Percentiles rank a stretch among this genome's conserved stretches.
These are phyloP conservation scores for Lophotriccus pileatus DNA, from an alignment of 2,797 vertebrate species.

Conservation along the genomic window DNA sequence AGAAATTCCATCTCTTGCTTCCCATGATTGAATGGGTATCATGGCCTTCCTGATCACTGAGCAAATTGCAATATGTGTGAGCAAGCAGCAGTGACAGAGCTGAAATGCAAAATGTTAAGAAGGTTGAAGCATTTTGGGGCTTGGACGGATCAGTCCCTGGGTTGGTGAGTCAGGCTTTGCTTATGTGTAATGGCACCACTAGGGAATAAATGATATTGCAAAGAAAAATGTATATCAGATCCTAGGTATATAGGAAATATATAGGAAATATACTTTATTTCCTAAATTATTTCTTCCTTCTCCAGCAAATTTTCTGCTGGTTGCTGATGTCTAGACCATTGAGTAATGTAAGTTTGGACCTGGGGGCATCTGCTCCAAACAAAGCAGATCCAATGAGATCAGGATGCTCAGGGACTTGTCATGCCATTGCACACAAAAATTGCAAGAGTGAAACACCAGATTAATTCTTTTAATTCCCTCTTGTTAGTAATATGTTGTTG, in stretches of 20 bases:
- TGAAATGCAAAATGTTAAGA: neutral
- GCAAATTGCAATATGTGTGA: neutral
- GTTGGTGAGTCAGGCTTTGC: neutral
- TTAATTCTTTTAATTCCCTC: neutral
- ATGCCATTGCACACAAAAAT: neutral
- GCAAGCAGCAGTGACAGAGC: neutral
- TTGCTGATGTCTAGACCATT: neutral
- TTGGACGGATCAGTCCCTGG: neutral
- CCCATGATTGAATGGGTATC: neutral
- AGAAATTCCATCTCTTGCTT: neutral
- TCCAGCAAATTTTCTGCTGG: neutral
- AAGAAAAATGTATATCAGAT: neutral
- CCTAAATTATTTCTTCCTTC: neutral
- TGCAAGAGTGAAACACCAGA: neutral
- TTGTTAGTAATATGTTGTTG: neutral
- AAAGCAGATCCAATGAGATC: neutral
- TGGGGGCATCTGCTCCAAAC: neutral
- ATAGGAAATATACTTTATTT: neutral
- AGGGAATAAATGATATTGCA: neutral
- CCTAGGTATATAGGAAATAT: too few species aligned
- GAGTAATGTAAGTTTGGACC: neutral
- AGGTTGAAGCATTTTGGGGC: neutral
- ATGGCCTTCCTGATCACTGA: neutral
- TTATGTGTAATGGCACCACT: fast-evolving
- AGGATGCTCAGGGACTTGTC: neutral